phyloP scores from a whole-genome alignment of 2,113 vertebrate genomes.

The Charadrius vociferus region DNA sequence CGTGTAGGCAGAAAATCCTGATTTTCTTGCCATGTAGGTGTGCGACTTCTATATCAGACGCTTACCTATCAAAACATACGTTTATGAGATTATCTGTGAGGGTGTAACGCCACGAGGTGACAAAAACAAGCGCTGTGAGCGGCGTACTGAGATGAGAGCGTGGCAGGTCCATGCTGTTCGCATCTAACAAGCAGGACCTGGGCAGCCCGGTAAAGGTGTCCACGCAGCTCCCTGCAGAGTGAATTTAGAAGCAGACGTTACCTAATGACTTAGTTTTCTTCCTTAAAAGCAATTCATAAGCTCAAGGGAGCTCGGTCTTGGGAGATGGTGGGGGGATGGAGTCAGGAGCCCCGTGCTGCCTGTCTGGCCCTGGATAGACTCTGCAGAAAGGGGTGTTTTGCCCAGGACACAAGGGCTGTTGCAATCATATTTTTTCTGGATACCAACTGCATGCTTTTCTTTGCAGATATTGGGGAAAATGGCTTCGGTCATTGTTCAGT shows the following conservation, averaged over 20 bases:
- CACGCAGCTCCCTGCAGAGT: not conserved
- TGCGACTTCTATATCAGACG: not conserved
- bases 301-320: not conserved
- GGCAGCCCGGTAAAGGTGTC: not conserved
- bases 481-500: not conserved
- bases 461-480: not conserved
- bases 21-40: not conserved
- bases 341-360: not conserved
- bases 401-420: not conserved
- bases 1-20: not conserved
- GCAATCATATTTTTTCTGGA: not conserved
- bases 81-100: not conserved
- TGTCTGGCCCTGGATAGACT: not conserved
- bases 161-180: not conserved
- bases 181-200: not conserved
- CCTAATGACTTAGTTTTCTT: not conserved
- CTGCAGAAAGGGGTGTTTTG: not conserved
- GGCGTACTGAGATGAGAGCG: fast-evolving
- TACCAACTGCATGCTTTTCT: not conserved
- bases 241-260: not conserved
- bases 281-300: not conserved
- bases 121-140: not conserved
- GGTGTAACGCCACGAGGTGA: not conserved
- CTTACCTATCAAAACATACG: not conserved
- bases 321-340: not conserved